Base-by-base conservation (phyloP, 2,888 invertebrate species). In the Noctua fimbriata region DNA sequence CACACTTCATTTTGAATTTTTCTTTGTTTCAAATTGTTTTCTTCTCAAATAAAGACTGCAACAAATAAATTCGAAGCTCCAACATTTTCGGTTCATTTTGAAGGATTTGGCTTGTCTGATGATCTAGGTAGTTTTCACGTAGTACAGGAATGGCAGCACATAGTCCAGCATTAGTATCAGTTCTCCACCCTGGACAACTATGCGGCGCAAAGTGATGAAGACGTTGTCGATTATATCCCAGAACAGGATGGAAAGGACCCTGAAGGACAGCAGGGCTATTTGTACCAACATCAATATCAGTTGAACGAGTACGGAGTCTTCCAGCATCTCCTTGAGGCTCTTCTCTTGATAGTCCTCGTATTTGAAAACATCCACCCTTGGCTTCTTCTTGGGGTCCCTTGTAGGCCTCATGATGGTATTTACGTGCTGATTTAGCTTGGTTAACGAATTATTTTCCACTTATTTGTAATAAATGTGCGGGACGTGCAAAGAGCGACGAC, bases 141-240 rank as follows among this genome's bases (percentile, higher is more conserved):
- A 83, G 32, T 83, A 60, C 32, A 80, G 7, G 44, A 58, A 77
- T 16, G 83, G 80, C 1, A 77, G 10, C 7, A 69, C 7, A 12
- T 78, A 83, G 7, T 77, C 9, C 44, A 80, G 3, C 12, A 82
- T 24, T 4, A 41, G 21, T 41, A 76, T 41, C 7, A 77, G 10
- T 18, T 83, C 63, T 24, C 78, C 67, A 1, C 52, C 83, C 5
- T 28, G 67, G 4, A 16, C 36, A 9, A 80, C 47, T 16, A 80
- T 18, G 24, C n/a, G 60, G 14, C 16, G 21, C 36, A 69, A 18
- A 0, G 52, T n/a, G 14, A 44, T 2, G 7, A 28, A 28, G 24
- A 83, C 1, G 1, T 18, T 32, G 3, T 28, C 44, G 18, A 60
- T 7, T 16, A 69, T 24, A n/a, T 83, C 60, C n/a, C 14, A 9